Base-by-base conservation (phyloP, 1,140 invertebrate species). In the Meloidogyne chitwoodi region DNA sequence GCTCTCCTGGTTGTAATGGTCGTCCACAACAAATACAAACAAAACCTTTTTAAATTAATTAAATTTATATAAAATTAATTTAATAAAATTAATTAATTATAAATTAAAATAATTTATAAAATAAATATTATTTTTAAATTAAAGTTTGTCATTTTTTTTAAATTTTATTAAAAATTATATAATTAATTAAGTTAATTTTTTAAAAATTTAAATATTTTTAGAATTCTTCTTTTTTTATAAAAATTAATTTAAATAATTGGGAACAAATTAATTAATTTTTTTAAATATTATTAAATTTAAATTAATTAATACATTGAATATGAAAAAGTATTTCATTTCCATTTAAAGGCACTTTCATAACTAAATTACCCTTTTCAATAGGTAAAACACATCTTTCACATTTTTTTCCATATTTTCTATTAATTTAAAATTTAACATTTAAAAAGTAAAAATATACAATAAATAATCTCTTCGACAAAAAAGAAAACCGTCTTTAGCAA, bases 391-490 rank as follows among this genome's bases (percentile, higher is more conserved):
- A 73, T 6, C 41, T 61, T 34, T 73, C 44, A 22, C 71, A 73
- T 12, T 14, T 41, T 4, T 73, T 73, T 6, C 71, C 71, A 63
- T 34, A 73, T 73, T 73, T 73, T 5, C 71, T 73, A 29, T 29
- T n/a, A 19, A 44, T 22, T 31, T 31, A 19, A 22, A 22, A 29
- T 69, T 8, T 1, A 56, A n/a, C n/a, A 27, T 22, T n/a, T 29
- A 19, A 29, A 16, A 16, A 19, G 8, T 19, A 26, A 31, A 31
- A 5, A 73, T 56, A 34, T 24, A 26, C 63, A 38, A n/a, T 73
- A 73, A 38, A n/a, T 73, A 73, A 31, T 73, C 71, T 61, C 56
- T 61, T 29, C 34, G 24, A 26, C 69, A 71, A 0, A 71, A 71
- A 44, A 71, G 1, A 56, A 71, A 61, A 0, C 69, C 69, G 14